Evolutionary conservation across 2,113 vertebrate species (phyloP).

Genomic region (Aythya baeri): DNA sequence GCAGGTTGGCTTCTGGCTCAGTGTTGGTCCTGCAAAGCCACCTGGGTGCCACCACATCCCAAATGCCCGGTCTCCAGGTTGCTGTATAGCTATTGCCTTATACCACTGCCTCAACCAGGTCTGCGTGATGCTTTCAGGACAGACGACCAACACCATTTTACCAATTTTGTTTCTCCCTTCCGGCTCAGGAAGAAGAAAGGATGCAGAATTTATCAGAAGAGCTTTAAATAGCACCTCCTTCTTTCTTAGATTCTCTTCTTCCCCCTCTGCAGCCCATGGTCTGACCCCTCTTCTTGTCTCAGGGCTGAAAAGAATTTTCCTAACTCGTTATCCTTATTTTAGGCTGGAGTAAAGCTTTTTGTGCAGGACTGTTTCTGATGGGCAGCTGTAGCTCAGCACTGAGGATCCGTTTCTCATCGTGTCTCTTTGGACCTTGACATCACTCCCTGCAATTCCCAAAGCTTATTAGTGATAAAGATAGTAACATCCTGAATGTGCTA

Average conservation of each 20-base stretch:
- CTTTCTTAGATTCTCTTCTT: background rate
- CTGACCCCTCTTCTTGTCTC: background rate
- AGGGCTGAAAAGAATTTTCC: background rate
- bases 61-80: background rate
- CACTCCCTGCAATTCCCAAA: background rate
- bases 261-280: background rate
- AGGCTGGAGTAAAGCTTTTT: background rate
- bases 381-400: background rate
- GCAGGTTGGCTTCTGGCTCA: background rate
- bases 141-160: background rate
- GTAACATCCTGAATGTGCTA: background rate
- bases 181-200: background rate
- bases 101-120: background rate
- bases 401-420: background rate
- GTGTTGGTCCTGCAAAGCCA: background rate
- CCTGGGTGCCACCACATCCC: rapidly evolving
- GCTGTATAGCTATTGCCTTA: background rate
- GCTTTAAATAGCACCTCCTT: background rate
- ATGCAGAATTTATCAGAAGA: background rate
- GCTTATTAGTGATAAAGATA: background rate
- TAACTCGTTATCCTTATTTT: background rate
- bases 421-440: background rate
- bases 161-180: background rate
- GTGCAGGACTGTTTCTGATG: background rate
- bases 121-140: background rate